These are phyloP conservation scores for Monopterus albus DNA, from an alignment of 2,113 vertebrate species.

Conservation along the genomic window DNA sequence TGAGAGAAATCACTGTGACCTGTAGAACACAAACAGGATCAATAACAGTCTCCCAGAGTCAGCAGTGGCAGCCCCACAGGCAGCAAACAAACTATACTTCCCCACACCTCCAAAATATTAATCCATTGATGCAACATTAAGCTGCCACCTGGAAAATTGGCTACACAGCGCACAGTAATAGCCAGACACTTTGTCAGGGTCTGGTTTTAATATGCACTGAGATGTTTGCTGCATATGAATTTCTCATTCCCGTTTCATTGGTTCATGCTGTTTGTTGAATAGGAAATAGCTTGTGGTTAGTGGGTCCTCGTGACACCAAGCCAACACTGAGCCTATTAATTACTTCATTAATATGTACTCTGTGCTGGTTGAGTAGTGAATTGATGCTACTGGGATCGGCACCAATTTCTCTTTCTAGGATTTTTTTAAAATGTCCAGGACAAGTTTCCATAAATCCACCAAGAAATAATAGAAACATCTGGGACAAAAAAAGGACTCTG, in stretches of 20 bases:
- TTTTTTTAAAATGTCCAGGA: background rate
- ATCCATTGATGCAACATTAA: constrained; percentile 63
- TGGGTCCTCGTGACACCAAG: constrained; percentile 34
- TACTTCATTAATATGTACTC: constrained; percentile 1
- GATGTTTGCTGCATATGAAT: constrained; percentile 26
- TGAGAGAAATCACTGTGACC: constrained; percentile 51
- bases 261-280: constrained; percentile 7
- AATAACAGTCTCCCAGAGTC: constrained; percentile 55
- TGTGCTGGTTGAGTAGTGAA: background rate
- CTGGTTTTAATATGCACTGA: constrained; percentile 67
- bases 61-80: constrained; percentile 40
- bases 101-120: constrained; percentile 54
- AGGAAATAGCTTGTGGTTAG: constrained; percentile 13
- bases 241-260: constrained; percentile 35
- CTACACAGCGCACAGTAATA: constrained; percentile 33
- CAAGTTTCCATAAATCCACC: background rate
- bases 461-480: too few species aligned
- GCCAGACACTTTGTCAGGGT: constrained; percentile 35
- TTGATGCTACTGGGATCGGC: too few species aligned
- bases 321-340: constrained; percentile 33
- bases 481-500: too few species aligned
- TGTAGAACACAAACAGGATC: constrained; percentile 58
- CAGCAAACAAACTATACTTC: constrained; percentile 30
- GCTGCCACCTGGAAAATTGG: constrained; percentile 59
- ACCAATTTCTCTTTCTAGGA: too few species aligned